These are phyloP conservation scores for Chloroclysta siterata DNA, from an alignment of 2,888 invertebrate species.

Conservation along the genomic window DNA sequence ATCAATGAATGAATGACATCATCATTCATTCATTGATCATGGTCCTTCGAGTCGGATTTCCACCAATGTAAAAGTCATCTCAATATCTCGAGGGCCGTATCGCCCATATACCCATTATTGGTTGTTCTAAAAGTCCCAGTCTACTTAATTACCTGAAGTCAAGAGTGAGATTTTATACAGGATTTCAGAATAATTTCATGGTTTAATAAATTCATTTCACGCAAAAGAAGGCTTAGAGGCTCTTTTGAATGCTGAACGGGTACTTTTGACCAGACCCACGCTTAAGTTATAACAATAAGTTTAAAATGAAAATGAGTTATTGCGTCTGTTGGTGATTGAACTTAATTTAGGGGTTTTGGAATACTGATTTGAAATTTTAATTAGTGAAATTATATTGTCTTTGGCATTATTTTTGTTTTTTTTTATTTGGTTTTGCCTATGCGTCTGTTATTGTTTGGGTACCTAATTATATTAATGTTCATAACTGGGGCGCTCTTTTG, in stretches of 20 bases:
- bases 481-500: too few species aligned
- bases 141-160: not conserved
- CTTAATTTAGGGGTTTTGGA: not conserved
- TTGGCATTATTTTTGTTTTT: too few species aligned
- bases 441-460: too few species aligned
- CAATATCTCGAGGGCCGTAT: too few species aligned
- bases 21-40: too few species aligned
- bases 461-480: too few species aligned
- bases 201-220: conserved; percentile 16
- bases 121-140: too few species aligned
- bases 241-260: conserved; percentile 15
- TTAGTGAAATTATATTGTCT: not conserved
- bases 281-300: conserved; percentile 5
- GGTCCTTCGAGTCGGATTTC: too few species aligned
- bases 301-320: conserved; percentile 9
- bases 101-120: too few species aligned
- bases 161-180: conserved; percentile 6
- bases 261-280: conserved; percentile 1
- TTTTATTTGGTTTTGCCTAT: too few species aligned
- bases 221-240: conserved; percentile 7
- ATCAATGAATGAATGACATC: too few species aligned
- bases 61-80: too few species aligned
- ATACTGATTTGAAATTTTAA: not conserved
- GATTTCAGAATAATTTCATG: conserved; percentile 14
- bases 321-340: not conserved